A percentile compares a stretch with the other conserved stretches of the same genome.
These are phyloP conservation scores for Pachyseris speciosa DNA, from an alignment of 64 coral and sea anemone species.

Conservation along the genomic window DNA sequence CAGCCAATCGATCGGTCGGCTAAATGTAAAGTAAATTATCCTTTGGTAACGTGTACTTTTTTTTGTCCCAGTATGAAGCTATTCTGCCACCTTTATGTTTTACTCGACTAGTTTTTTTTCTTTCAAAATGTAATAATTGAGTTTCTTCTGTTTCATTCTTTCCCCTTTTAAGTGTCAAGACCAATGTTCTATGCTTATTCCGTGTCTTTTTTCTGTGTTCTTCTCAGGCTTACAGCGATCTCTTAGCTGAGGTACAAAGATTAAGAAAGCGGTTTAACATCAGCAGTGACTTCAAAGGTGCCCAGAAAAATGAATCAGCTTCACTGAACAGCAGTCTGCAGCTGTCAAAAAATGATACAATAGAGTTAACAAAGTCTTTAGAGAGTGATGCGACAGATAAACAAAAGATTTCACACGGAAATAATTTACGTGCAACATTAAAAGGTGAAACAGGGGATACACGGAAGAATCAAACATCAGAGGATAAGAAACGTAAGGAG, in stretches of 20 bases:
- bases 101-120: too few relatives aligned
- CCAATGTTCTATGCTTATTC: too few relatives aligned
- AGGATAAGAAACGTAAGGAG: neutral
- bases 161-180: too few relatives aligned
- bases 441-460: neutral
- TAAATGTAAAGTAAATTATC: too few relatives aligned
- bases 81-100: too few relatives aligned
- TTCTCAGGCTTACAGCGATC: constrained; percentile 7
- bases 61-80: too few relatives aligned
- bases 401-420: neutral
- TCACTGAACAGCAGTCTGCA: neutral
- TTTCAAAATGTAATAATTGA: too few relatives aligned
- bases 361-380: neutral
- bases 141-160: too few relatives aligned
- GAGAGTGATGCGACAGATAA: neutral
- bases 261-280: neutral
- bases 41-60: too few relatives aligned
- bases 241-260: constrained; percentile 23
- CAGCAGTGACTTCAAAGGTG: neutral
- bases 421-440: neutral
- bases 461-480: neutral
- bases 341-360: neutral
- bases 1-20: too few relatives aligned
- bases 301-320: neutral
- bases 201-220: neutral